Evolutionary conservation across 2,797 vertebrate genomes (phyloP).

Genomic region (Corythornis leucogaster): DNA sequence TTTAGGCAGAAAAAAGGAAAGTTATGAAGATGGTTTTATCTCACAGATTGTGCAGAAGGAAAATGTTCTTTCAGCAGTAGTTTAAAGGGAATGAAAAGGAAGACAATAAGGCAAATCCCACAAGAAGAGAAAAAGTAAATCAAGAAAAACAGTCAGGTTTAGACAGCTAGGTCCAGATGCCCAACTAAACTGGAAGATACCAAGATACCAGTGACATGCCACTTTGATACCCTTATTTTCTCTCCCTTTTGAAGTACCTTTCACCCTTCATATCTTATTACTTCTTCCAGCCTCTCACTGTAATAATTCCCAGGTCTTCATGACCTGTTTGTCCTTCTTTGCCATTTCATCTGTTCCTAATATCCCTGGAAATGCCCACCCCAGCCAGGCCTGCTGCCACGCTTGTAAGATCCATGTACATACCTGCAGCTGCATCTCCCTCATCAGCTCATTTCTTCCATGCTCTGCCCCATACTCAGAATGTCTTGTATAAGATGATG

Average conservation of each 20-base stretch:
- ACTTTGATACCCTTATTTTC: not conserved
- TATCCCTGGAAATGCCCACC: not conserved
- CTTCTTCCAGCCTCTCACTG: not conserved
- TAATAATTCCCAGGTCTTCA: not conserved
- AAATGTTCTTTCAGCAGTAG: not conserved
- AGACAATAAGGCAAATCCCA: not conserved
- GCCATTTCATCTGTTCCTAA: not conserved
- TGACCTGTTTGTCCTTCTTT: not conserved
- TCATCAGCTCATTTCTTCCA: not conserved
- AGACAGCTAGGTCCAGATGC: not conserved
- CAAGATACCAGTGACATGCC: accelerated
- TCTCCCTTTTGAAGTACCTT: not conserved
- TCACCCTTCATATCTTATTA: not conserved
- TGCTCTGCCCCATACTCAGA: not conserved
- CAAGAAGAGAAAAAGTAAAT: not conserved
- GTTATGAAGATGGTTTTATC: not conserved
- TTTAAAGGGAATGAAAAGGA: not conserved
- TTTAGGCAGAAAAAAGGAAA: not conserved
- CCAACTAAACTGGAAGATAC: not conserved
- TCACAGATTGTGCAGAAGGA: not conserved
- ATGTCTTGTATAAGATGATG: not conserved
- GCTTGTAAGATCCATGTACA: not conserved
- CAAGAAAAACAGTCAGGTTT: not conserved
- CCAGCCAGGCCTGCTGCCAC: not conserved
- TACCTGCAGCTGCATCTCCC: not conserved